Evolutionary conservation across 2,113 vertebrate species (phyloP), one percentile per base, ranked within the genome.

Genomic region (Nettapus auritus): DNA sequence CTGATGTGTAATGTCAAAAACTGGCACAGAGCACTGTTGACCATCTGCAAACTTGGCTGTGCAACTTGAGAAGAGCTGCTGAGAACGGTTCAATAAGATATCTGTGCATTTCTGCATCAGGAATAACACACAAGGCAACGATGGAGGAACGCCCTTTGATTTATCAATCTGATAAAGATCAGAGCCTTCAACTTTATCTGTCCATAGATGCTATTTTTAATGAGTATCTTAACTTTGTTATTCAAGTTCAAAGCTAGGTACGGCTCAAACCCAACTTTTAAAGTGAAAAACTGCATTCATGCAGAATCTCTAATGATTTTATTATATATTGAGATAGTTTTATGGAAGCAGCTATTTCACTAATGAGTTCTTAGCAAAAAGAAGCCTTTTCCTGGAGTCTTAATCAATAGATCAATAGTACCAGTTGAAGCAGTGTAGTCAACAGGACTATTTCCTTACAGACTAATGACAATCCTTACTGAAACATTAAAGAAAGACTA

Each of bases 61-160:
- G 97, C 99, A 99, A 96, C 99, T 99, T 76, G 99, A 99, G 97
- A 99, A 99, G 91, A 99, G 99, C 98, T 99, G 99, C 98, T 99
- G 99, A 74, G 99, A 99, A 97, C 98, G 99, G 96, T 99, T 99
- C 98, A 98, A 95, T 95, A 99, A 98, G 98, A 99, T 99, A 98
- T 99, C 99, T 99, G 82, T 62, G n/a, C 22, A 74, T 80, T 92
- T 92, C 70, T 38, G 86, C 82, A 94, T 99, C 60, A 99, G 98
- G 99, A 98, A 98, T 93, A 97, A 98, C 91, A 97, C 50, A 14
- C 7, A 6, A 77, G 55, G 55, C 77, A 90, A 62, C 0, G 5
- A 63, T 36, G 70, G 86, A 91, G 88, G 66, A 86, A 90, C 10
- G 12, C 87, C 75, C 75, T 84, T 71, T 92, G 82, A 96, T 93